Evolutionary conservation across 92 coral and sea anemone species (phyloP).

Genomic region (Epizoanthus illoricatus): DNA sequence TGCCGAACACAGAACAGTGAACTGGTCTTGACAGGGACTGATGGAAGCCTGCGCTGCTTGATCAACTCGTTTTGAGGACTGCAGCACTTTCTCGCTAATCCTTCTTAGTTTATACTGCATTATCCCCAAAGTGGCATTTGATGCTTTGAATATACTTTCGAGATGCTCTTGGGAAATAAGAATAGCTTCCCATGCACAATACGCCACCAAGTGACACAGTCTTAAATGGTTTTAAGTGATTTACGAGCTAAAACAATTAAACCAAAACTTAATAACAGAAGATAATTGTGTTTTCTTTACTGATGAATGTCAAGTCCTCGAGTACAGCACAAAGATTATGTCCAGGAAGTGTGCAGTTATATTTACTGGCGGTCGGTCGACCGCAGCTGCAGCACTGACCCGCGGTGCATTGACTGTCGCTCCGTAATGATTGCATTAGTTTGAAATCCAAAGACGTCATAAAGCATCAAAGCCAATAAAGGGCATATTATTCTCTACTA

Average conservation of each 20-base stretch:
- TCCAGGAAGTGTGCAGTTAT: constrained; percentile 16
- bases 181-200: constrained; percentile 12
- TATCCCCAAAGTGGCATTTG: constrained; percentile 2
- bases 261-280: not conserved
- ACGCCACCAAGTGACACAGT: not conserved
- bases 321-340: not conserved
- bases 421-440: constrained; percentile 16
- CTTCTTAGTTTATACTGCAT: constrained; percentile 6
- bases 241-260: not conserved
- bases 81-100: not conserved
- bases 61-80: not conserved
- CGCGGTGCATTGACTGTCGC: not conserved
- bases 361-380: not conserved
- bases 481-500: not conserved
- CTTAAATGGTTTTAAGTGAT: constrained; percentile 4
- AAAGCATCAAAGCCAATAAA: not conserved
- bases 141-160: constrained; percentile 1
- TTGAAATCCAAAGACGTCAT: not conserved
- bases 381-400: not conserved
- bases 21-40: not conserved
- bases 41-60: not conserved
- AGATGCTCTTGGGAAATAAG: constrained; percentile 33
- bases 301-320: constrained; percentile 4
- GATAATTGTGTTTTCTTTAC: not conserved
- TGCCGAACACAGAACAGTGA: too few relatives aligned